Evolutionary conservation across 2,113 vertebrate species (phyloP).

Genomic region (Rhea americana): DNA sequence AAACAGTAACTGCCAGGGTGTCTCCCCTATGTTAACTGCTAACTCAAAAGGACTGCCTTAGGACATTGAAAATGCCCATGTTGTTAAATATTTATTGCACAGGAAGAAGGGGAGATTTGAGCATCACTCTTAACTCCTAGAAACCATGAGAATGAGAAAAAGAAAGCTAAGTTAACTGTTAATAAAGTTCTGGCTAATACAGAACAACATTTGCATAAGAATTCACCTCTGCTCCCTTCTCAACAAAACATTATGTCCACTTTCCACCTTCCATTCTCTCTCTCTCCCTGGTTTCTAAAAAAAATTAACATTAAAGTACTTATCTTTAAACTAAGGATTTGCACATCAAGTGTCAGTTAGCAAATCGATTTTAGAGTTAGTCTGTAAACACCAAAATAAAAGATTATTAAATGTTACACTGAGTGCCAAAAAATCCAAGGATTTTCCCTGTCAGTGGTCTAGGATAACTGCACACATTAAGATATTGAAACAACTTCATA

Average conservation of each 20-base stretch:
- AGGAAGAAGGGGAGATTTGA: background rate
- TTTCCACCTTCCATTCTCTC: background rate
- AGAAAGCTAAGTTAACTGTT: background rate
- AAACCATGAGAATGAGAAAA: slow-evolving; percentile 3
- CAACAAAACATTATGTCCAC: background rate
- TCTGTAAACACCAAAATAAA: background rate
- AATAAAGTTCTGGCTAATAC: background rate
- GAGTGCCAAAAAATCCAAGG: background rate
- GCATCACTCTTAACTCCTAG: background rate
- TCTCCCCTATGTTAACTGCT: background rate
- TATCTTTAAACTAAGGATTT: background rate
- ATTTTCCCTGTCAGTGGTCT: background rate
- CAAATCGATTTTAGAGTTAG: background rate
- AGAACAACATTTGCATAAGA: background rate
- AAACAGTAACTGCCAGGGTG: background rate
- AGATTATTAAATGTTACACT: background rate
- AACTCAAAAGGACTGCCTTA: slow-evolving; percentile 3
- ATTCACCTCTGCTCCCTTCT: background rate
- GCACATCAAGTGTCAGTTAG: background rate
- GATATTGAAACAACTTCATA: background rate
- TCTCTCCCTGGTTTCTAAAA: background rate
- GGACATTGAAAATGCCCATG: background rate
- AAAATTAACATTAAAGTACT: background rate
- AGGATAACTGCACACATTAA: background rate
- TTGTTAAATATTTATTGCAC: slow-evolving; percentile 20